Conservation (phyloP, 2,888 invertebrate species). For the Caenorhabditis sp. region DNA sequence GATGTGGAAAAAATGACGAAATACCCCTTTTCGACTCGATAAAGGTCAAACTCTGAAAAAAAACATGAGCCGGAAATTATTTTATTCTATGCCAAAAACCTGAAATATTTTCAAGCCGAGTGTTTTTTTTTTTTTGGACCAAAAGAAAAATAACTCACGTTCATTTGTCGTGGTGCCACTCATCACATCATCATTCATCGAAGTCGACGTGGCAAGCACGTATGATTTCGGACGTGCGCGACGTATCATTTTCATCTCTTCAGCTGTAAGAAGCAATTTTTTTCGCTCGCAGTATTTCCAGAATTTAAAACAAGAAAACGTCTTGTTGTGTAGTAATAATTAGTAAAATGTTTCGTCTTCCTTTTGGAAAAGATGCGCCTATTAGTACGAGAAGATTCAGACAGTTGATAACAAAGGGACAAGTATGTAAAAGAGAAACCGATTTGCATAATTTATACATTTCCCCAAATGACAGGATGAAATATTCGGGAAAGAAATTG, state of each 20-base stretch:
- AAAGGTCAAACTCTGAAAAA: no score
- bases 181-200: constrained; percentile 43
- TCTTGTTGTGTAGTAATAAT: neutral
- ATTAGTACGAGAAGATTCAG: neutral
- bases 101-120: no score
- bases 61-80: no score
- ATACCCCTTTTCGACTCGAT: no score
- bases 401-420: neutral
- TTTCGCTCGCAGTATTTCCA: neutral
- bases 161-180: constrained; percentile 36
- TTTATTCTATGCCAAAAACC: no score
- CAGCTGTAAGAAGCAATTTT: constrained; percentile 24
- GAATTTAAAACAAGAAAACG: neutral
- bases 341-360: neutral
- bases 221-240: constrained; percentile 57
- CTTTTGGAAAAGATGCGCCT: neutral
- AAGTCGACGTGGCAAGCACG: constrained; percentile 55
- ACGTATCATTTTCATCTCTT: constrained; percentile 51
- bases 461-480: neutral
- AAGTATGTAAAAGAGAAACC: neutral
- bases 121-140: no score
- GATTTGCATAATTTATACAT: neutral
- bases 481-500: neutral
- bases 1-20: no score
- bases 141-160: no score